Evolutionary conservation across 2,797 vertebrate species (phyloP), one percentile per base, ranked within the genome.

Genomic region (Numenius phaeopus): DNA sequence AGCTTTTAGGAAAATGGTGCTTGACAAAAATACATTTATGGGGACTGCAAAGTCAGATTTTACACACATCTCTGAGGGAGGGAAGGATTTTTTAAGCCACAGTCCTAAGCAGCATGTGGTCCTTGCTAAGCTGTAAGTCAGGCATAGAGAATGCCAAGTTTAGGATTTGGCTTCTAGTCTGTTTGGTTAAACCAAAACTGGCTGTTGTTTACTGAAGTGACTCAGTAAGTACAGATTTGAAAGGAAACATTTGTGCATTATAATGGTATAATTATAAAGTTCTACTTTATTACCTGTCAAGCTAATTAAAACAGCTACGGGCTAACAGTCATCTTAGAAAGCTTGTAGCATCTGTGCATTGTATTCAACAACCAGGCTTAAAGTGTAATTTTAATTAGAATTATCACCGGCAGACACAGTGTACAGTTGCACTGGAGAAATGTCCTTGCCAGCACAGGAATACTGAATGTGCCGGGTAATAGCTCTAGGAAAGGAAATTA

Each of bases 261-360:
- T 89, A 87, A 93, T 94, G 91, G 47, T 83, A 42, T 96, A 96
- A 96, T 96, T 87, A 61, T 62, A 77, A 52, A 92, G 62, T 92
- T 44, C 52, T 91, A 26, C 65, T 94, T 67, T 81, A 73, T 95
- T 94, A 93, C 86, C 92, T 95, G 79, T 91, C 93, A 26, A 57
- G 89, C 66, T 97, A 85, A 96, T 94, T 77, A 70, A 94, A 96
- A 83, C 83, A 84, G 83, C 66, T 91, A 82, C 83, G 81, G 86
- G 52, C 73, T 90, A 92, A 66, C 61, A 69, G 88, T 61, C 44
- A 34, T 89, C 80, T 77, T 59, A 1, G 26, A 93, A 90, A 75
- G 23, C 72, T 87, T 69, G 80, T 84, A 82, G 64, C 69, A 95
- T 65, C 89, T 93, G 91, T 91, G 66, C 71, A 66, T 88, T 85